Conservation (phyloP, 2,113 vertebrate species). For the Nothoprocta perdicaria region DNA sequence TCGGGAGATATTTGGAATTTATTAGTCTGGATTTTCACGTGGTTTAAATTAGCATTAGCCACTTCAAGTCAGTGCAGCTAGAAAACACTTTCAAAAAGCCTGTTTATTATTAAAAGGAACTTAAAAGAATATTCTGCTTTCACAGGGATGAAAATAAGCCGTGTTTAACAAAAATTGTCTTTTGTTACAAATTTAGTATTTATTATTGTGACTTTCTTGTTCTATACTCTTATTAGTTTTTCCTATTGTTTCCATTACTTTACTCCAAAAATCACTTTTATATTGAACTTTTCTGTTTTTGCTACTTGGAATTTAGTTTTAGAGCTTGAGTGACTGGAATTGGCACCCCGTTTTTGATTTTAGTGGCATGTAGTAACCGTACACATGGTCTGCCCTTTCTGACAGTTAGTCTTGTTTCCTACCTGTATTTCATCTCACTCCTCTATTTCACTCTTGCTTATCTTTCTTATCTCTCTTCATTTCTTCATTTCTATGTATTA, state of each 20-base stretch:
- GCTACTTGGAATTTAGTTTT: background rate
- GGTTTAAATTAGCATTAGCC: background rate
- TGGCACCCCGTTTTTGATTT: background rate
- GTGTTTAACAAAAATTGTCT: background rate
- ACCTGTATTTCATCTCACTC: background rate
- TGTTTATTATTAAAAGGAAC: background rate
- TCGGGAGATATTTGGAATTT: background rate
- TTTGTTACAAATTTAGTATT: background rate
- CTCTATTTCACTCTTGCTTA: background rate
- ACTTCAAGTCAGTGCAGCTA: background rate
- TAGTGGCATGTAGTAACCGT: background rate
- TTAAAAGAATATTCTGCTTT: background rate
- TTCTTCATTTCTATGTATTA: background rate
- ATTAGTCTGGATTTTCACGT: background rate
- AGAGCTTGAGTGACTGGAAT: background rate
- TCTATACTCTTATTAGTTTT: background rate
- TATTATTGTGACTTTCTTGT: background rate
- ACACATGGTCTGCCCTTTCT: background rate
- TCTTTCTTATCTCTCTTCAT: background rate
- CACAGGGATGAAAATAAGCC: background rate
- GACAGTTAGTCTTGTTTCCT: background rate
- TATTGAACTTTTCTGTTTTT: background rate
- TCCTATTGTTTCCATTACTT: background rate
- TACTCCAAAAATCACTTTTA: background rate
- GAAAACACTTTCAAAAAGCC: background rate